Base-by-base conservation (phyloP, 2,797 vertebrate genomes). In the Anolis apletophallus region DNA sequence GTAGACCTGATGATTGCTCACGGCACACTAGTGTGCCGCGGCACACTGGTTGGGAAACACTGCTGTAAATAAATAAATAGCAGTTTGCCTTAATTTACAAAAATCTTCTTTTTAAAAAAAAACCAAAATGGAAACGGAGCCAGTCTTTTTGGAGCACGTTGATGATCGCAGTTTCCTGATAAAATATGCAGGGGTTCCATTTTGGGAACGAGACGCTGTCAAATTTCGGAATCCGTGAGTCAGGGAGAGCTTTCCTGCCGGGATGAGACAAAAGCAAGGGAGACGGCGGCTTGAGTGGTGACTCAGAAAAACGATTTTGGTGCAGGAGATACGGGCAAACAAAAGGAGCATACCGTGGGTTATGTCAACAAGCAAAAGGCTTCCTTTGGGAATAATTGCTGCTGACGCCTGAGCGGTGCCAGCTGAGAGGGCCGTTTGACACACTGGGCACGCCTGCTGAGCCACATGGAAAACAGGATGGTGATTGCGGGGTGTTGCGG, bases 311-410 rank as follows among this genome's bases (percentile, higher is more conserved):
- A 91, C 91, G 91, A 3, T 94, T 92, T 91, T 88, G 71, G 83
- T 86, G 94, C 94, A 93, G 93, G 92, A 94, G 92, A 93, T 85
- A 87, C 40, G 64, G 90, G 86, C 92, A 94, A 90, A 95, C 94
- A 94, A 95, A 95, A 94, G 91, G 91, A 94, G 91, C 90, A 87
- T 89, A 36, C 69, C 0, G 89, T 88, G 64, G 91, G 88, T 94
- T 94, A 94, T 95, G 94, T 95, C 94, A 95, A 92, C 93, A 88
- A 87, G 91, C 90, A 29, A 94, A 64, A 89, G 8, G 88, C 90
- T 93, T 92, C 91, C 5, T 88, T 86, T 91, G 93, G 94, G 93
- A 94, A 94, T 93, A 93, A 93, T 69, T 68, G 89, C 92, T 91
- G 86, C 94, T 94, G 94, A 93, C 86, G 85, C 92, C 57, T 86